Evolutionary conservation across 2,113 vertebrate species (phyloP).

Genomic region (Ctenomys sociabilis): DNA sequence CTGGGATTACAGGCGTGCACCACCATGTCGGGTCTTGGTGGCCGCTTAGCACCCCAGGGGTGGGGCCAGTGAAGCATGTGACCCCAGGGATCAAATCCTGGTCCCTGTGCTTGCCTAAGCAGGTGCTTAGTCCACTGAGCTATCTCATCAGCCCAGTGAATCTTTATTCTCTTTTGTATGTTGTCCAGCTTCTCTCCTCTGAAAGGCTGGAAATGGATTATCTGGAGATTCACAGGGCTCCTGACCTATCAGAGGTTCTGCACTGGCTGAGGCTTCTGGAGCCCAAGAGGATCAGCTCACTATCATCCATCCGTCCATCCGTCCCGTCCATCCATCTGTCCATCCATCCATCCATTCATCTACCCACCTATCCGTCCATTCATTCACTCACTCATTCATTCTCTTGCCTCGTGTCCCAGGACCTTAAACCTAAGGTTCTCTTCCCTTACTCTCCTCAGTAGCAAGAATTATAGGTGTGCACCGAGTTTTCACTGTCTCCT

Average conservation of each 20-base stretch:
- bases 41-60: too few species aligned
- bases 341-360: too few species aligned
- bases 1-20: too few species aligned
- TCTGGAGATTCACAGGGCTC: not conserved
- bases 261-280: not conserved
- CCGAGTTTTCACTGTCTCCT: not conserved
- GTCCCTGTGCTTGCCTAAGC: too few species aligned
- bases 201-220: slow-evolving; percentile 43
- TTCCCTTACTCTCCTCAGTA: not conserved
- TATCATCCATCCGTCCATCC: not conserved
- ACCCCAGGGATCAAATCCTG: too few species aligned
- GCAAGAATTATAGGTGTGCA: not conserved
- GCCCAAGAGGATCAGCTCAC: not conserved
- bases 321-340: too few species aligned
- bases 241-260: not conserved
- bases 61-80: too few species aligned
- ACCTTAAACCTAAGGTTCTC: not conserved
- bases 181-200: not conserved
- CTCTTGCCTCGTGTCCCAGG: not conserved
- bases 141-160: not conserved
- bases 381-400: not conserved
- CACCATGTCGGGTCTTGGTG: too few species aligned
- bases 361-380: not conserved
- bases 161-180: not conserved
- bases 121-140: too few species aligned